Evolutionary conservation across 2,113 vertebrate genomes (phyloP).

Genomic region (Nicator chloris): DNA sequence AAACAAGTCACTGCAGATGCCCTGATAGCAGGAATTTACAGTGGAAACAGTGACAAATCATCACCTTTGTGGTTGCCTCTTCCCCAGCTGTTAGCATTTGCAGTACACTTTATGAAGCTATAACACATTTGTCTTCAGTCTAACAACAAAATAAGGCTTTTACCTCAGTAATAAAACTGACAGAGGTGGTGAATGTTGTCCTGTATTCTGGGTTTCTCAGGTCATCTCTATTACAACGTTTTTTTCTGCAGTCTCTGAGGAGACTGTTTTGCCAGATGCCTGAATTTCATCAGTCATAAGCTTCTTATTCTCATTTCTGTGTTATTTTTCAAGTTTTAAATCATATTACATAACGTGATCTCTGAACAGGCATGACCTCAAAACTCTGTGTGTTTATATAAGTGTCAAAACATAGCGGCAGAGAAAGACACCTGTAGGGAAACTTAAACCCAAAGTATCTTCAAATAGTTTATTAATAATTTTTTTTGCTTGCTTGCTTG

Average conservation of each 20-base stretch:
- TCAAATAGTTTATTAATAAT: background rate
- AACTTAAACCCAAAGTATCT: background rate
- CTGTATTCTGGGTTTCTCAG: background rate
- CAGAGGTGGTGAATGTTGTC: background rate
- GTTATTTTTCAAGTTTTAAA: background rate
- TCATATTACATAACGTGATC: background rate
- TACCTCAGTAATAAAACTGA: background rate
- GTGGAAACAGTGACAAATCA: background rate
- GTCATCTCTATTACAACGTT: background rate
- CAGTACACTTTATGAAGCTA: background rate
- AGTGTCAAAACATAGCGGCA: background rate
- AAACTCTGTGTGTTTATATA: background rate
- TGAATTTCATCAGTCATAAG: conserved; percentile 10
- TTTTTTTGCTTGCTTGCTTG: background rate
- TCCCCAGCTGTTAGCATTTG: background rate
- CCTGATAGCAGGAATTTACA: background rate
- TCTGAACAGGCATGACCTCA: background rate
- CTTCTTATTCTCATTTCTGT: conserved; percentile 8
- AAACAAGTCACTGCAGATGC: background rate
- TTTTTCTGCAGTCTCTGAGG: background rate
- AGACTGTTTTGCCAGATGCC: background rate
- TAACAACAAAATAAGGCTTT: background rate
- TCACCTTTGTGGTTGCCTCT: background rate
- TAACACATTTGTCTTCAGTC: background rate
- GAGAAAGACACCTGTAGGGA: background rate